Percentiles rank a stretch among this genome's conserved stretches.
Evolutionary conservation across 2,113 vertebrate genomes (phyloP).

Genomic region (Pseudopipra pipra): DNA sequence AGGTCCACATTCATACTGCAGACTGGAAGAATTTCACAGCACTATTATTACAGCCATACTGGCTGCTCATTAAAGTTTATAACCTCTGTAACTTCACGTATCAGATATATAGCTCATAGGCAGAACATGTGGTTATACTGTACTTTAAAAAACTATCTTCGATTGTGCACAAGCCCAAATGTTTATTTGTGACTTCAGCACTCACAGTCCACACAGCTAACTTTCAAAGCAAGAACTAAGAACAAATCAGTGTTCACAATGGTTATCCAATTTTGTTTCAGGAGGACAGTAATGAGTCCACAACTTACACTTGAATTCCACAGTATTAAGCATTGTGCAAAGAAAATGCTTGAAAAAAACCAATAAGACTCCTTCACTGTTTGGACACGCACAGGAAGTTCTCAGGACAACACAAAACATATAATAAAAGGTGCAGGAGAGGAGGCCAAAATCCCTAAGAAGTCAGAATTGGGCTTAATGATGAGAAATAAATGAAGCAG

Average conservation of each 20-base stretch:
- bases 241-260: not conserved
- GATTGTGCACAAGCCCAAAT: not conserved
- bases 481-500: not conserved
- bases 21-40: not conserved
- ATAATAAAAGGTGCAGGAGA: not conserved
- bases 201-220: rapidly evolving
- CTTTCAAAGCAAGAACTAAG: not conserved
- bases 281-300: not conserved
- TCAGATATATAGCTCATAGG: not conserved
- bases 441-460: not conserved
- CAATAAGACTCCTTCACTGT: not conserved
- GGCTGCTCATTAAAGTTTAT: not conserved
- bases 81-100: not conserved
- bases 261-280: not conserved
- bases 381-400: not conserved
- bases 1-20: not conserved
- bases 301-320: not conserved
- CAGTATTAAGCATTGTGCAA: not conserved
- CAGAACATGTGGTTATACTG: not conserved
- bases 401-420: not conserved
- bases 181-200: not conserved
- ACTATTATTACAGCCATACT: not conserved
- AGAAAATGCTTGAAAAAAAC: not conserved
- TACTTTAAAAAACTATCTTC: not conserved
- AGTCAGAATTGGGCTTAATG: not conserved